Conservation (phyloP, 1,140 invertebrate species). For the Drosophila miranda region DNA sequence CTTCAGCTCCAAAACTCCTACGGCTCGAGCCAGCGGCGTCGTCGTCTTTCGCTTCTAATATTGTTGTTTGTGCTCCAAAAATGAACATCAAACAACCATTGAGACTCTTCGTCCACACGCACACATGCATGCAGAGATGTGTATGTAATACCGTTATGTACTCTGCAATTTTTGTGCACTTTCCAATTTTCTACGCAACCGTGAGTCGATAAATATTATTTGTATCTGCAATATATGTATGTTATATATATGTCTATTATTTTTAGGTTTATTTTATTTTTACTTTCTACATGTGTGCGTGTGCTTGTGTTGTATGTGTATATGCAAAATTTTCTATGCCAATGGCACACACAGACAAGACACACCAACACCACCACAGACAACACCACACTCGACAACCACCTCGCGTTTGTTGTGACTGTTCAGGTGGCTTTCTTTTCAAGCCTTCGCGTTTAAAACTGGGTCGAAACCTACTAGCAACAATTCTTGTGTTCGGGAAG, state of each 20-base stretch:
- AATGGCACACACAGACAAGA: slow-evolving; percentile 51
- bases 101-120: slow-evolving; percentile 1
- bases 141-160: slow-evolving; percentile 49
- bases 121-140: slow-evolving; percentile 7
- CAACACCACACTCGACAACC: slow-evolving; percentile 16
- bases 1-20: slow-evolving; percentile 45
- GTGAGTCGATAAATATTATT: slow-evolving; percentile 14
- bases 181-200: slow-evolving; percentile 35
- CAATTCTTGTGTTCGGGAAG: slow-evolving; percentile 18
- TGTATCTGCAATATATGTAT: slow-evolving; percentile 20
- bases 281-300: slow-evolving; percentile 27
- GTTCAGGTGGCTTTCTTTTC: slow-evolving; percentile 4
- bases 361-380: slow-evolving; percentile 20
- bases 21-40: slow-evolving; percentile 29
- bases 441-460: slow-evolving; percentile 6
- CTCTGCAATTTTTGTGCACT: slow-evolving; percentile 42
- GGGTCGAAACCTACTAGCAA: slow-evolving; percentile 27
- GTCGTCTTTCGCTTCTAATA: slow-evolving; percentile 9
- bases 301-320: slow-evolving; percentile 20
- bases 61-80: background rate
- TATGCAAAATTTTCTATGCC: slow-evolving; percentile 76
- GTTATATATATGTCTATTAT: slow-evolving; percentile 22
- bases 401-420: slow-evolving; percentile 5
- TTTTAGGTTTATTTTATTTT: slow-evolving; percentile 32
- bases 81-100: no score